These are phyloP conservation scores for Vulpes ferrilata DNA, from an alignment of 2,113 vertebrate species.

Conservation along the genomic window DNA sequence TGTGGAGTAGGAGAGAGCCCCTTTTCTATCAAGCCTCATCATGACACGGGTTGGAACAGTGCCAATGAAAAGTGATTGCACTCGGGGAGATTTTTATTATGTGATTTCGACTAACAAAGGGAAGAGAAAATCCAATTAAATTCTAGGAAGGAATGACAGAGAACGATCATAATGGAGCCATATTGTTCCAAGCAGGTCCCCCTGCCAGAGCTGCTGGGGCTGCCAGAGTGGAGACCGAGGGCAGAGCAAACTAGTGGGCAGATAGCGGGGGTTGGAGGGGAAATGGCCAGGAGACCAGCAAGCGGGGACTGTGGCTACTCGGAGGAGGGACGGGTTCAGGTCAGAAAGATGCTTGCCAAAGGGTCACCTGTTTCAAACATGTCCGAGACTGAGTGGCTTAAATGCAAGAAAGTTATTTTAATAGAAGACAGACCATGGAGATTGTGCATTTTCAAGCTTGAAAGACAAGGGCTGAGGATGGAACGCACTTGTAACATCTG, in stretches of 20 bases:
- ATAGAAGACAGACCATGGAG: neutral
- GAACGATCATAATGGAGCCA: conserved; percentile 81
- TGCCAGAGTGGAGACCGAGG: conserved; percentile 74
- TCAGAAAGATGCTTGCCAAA: neutral
- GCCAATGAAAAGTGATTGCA: conserved; percentile 76
- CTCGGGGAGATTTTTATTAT: conserved; percentile 83
- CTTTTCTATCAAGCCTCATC: conserved; percentile 65
- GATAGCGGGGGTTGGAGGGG: conserved; percentile 62
- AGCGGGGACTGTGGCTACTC: neutral
- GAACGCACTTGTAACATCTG: neutral
- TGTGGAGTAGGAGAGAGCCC: conserved; percentile 1
- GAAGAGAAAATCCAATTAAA: conserved; percentile 86
- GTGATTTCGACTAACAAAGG: conserved; percentile 85
- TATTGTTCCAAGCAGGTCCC: conserved; percentile 78
- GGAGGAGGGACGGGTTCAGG: neutral
- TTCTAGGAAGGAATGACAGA: conserved; percentile 80
- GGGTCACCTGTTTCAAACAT: neutral
- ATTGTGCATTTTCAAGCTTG: neutral
- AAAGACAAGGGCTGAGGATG: neutral
- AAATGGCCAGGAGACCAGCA: conserved; percentile 55
- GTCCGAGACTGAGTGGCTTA: neutral
- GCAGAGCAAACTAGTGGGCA: conserved; percentile 75
- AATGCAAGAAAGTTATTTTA: neutral
- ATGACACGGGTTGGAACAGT: conserved; percentile 59
- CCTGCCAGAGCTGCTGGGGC: conserved; percentile 64